Percentiles rank a stretch among this genome's conserved stretches.
Conservation (phyloP, 1,140 invertebrate genomes). For the Cataglyphis hispanica region DNA sequence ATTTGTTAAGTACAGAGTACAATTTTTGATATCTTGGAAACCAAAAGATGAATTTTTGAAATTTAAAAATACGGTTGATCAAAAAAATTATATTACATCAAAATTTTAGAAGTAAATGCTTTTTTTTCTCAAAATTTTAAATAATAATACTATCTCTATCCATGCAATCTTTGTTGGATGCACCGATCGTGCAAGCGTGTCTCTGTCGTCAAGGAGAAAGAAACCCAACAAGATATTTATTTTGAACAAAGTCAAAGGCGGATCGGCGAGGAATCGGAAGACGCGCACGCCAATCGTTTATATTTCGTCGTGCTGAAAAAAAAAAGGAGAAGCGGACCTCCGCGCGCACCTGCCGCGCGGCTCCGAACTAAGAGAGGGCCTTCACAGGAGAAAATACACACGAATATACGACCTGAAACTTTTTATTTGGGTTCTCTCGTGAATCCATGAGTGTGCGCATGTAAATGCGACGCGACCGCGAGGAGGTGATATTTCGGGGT, state of each 20-base stretch:
- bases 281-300: slow-evolving; percentile 46
- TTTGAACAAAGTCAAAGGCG: slow-evolving; percentile 27
- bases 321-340: slow-evolving; percentile 58
- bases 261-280: slow-evolving; percentile 20
- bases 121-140: not conserved
- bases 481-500: slow-evolving; percentile 80
- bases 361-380: slow-evolving; percentile 63
- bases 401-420: slow-evolving; percentile 12
- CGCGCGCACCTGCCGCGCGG: slow-evolving; percentile 64
- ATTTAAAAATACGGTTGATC: not conserved
- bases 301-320: slow-evolving; percentile 65
- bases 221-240: slow-evolving; percentile 39
- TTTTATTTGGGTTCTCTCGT: not conserved
- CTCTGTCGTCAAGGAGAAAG: slow-evolving; percentile 29
- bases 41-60: not conserved
- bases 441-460: slow-evolving; percentile 22
- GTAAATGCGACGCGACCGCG: slow-evolving; percentile 48
- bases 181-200: not conserved
- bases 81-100: not conserved
- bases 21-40: not conserved
- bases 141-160: not conserved
- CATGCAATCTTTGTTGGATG: not conserved
- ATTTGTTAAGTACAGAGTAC: not conserved
- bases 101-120: not conserved
- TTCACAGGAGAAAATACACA: slow-evolving; percentile 41